Conservation (phyloP, 2,797 vertebrate species). For the Pantherophis alleghaniensis region DNA sequence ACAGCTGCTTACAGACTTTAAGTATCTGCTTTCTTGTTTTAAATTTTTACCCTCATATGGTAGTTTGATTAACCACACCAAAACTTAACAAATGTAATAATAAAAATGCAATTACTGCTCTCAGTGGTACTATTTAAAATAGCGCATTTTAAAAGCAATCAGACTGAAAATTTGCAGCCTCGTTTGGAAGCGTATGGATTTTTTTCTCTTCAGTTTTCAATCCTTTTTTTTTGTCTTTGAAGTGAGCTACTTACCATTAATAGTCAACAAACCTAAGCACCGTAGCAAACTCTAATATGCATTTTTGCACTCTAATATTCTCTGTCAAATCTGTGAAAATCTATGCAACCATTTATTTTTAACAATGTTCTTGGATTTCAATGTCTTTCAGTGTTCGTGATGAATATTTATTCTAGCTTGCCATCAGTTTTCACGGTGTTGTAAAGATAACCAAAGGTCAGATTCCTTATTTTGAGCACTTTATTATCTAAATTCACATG, state of each 20-base stretch:
- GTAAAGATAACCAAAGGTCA: background rate
- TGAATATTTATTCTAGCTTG: background rate
- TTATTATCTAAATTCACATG: background rate
- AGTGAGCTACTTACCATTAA: background rate
- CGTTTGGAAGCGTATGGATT: background rate
- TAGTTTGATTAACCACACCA: slow-evolving; percentile 37
- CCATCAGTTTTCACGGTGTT: background rate
- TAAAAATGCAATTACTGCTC: slow-evolving; percentile 29
- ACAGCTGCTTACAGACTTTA: slow-evolving; percentile 60
- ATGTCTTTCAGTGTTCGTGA: no score
- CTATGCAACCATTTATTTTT: background rate
- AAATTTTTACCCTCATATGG: slow-evolving; percentile 43
- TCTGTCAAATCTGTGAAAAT: background rate
- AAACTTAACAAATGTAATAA: slow-evolving; percentile 27
- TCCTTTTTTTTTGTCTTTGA: background rate
- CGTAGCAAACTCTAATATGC: background rate
- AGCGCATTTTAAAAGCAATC: slow-evolving; percentile 39
- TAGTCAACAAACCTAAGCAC: background rate
- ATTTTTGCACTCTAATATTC: background rate
- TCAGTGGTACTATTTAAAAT: slow-evolving; percentile 24
- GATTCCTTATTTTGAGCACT: background rate
- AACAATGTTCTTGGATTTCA: background rate
- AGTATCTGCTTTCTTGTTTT: slow-evolving; percentile 59
- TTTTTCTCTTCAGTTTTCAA: no score
- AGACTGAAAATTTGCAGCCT: slow-evolving; percentile 25